These are phyloP conservation scores for Pharmacophagus antenor DNA, from an alignment of 2,888 invertebrate species.

Conservation along the genomic window DNA sequence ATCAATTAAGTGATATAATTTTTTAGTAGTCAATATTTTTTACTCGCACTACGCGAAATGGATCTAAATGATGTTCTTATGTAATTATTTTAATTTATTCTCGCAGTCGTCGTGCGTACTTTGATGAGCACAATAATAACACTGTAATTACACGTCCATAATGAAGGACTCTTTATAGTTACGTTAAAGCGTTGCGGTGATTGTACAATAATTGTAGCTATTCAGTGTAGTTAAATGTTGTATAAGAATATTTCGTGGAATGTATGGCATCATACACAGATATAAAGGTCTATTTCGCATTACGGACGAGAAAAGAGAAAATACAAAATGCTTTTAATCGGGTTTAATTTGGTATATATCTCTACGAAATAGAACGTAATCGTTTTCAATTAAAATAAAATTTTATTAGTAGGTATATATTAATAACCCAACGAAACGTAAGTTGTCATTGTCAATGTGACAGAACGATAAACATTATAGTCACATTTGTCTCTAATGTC, in stretches of 20 bases:
- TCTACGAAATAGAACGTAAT: too few species aligned
- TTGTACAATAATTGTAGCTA: neutral
- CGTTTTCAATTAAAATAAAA: too few species aligned
- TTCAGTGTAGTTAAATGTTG: neutral
- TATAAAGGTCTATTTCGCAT: neutral
- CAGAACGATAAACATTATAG: too few species aligned
- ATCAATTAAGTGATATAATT: neutral
- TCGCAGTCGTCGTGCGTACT: neutral
- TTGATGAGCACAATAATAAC: constrained; percentile 11
- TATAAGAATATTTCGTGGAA: neutral
- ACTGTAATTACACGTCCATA: constrained; percentile 1
- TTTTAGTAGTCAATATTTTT: neutral
- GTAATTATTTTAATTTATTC: constrained; percentile 7
- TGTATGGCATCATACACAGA: neutral
- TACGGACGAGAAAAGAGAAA: too few species aligned
- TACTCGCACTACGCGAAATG: neutral
- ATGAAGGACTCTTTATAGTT: neutral
- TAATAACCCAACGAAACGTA: too few species aligned
- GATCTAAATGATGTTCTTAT: neutral
- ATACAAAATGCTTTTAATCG: neutral
- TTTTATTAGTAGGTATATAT: too few species aligned
- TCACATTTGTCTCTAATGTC: too few species aligned
- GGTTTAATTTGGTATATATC: too few species aligned
- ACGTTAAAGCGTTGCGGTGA: neutral
- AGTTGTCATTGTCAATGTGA: too few species aligned